phyloP scores from a whole-genome alignment of 1,140 invertebrate genomes.

The Sycophaga agraensis region DNA sequence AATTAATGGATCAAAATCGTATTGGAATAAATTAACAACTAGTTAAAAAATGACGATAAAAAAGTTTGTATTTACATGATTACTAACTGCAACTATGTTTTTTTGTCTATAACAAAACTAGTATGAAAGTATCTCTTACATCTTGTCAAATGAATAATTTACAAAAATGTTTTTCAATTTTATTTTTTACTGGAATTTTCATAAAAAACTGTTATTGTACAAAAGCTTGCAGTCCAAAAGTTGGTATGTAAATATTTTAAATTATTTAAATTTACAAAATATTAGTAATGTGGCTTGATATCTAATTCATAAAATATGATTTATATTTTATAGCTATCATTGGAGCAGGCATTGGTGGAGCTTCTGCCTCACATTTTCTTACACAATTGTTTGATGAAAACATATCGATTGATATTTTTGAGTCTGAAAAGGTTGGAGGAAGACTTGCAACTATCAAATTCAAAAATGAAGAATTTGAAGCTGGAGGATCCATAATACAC shows the following conservation, averaged over 20 bases:
- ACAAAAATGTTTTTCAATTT: neutral
- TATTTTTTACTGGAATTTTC: constrained; percentile 6
- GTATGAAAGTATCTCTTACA: neutral
- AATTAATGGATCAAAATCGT: neutral
- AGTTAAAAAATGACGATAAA: too few species aligned
- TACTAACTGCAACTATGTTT: too few species aligned
- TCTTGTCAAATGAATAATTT: neutral
- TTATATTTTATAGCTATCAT: constrained; percentile 62
- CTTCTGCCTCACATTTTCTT: constrained; percentile 63
- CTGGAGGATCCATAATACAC: constrained; percentile 65
- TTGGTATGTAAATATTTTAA: constrained; percentile 38
- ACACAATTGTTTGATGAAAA: constrained; percentile 57
- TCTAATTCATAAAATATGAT: too few species aligned
- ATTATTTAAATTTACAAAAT: too few species aligned
- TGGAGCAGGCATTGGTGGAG: constrained; percentile 68
- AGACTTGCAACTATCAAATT: constrained; percentile 60
- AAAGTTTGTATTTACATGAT: too few species aligned
- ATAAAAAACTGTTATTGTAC: constrained; percentile 4
- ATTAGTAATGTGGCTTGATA: too few species aligned
- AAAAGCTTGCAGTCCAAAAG: constrained; percentile 27
- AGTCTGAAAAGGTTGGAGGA: constrained; percentile 62
- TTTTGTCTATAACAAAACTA: neutral
- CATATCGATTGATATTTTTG: constrained; percentile 60
- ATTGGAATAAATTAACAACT: too few species aligned
- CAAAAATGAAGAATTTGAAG: constrained; percentile 59